Percentiles rank a stretch among this genome's conserved stretches.
phyloP scores from a whole-genome alignment of 2,113 vertebrate genomes.

The Bufo bufo region DNA sequence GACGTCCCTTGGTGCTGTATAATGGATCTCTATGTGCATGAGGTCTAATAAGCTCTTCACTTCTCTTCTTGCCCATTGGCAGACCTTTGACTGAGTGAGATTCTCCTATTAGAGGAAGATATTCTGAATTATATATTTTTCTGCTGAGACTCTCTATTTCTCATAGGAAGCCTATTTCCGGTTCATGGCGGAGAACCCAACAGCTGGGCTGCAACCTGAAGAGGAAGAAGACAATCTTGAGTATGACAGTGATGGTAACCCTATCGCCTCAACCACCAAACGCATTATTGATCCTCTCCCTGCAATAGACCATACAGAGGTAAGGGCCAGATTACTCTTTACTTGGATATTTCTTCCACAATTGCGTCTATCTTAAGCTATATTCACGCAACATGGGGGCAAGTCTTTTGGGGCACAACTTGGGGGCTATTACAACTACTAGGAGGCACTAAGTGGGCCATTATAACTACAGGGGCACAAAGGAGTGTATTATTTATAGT shows the following conservation, averaged over 20 bases:
- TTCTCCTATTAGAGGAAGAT: background rate
- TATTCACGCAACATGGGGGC: too few species aligned
- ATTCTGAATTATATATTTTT: background rate
- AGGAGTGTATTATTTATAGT: too few species aligned
- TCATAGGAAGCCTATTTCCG: slow-evolving; percentile 98
- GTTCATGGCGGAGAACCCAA: slow-evolving; percentile 99
- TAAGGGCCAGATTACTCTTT: slow-evolving; percentile 61
- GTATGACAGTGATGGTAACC: slow-evolving; percentile 98
- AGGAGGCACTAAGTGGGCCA: too few species aligned
- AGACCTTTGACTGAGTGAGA: background rate
- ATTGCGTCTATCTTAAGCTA: background rate
- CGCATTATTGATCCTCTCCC: slow-evolving; percentile 94
- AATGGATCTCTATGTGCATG: too few species aligned
- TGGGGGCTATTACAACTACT: too few species aligned
- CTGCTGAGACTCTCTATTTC: background rate
- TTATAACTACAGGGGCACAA: too few species aligned
- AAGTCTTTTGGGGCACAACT: too few species aligned
- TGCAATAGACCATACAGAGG: slow-evolving; percentile 96
- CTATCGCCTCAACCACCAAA: slow-evolving; percentile 88
- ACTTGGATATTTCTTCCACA: background rate
- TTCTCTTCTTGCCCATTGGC: background rate
- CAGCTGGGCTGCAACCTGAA: slow-evolving; percentile 90
- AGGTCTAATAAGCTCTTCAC: background rate
- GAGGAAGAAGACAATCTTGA: slow-evolving; percentile 96
- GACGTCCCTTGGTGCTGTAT: too few species aligned